Conservation (phyloP, 2,113 vertebrate species). For the Cygnus atratus region DNA sequence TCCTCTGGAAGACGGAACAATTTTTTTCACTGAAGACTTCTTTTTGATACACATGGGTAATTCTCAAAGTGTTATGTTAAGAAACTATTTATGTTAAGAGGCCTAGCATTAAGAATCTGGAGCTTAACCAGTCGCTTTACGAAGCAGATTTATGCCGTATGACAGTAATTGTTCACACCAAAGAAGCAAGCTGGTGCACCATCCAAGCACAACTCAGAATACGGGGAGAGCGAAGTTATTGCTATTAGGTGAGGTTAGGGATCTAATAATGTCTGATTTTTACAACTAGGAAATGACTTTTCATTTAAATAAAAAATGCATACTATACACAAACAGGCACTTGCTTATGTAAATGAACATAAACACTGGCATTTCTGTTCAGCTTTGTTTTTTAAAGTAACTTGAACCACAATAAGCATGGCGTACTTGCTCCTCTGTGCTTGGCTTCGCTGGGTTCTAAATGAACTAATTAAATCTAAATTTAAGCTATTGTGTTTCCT, state of each 20-base stretch:
- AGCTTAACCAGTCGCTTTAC: constrained; percentile 6
- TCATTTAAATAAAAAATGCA: neutral
- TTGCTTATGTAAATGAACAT: neutral
- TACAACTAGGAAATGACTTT: neutral
- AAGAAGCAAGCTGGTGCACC: neutral
- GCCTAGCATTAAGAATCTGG: neutral
- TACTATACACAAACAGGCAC: neutral
- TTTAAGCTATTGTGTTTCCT: neutral
- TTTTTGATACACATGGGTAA: constrained; percentile 50
- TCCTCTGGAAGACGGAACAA: constrained; percentile 8
- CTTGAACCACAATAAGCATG: neutral
- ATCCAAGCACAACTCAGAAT: neutral
- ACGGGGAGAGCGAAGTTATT: neutral
- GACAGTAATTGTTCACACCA: constrained; percentile 38
- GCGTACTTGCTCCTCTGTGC: neutral
- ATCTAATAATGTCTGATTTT: neutral
- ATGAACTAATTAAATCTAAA: neutral
- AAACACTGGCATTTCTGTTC: neutral
- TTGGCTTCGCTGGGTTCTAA: neutral
- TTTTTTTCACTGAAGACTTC: neutral
- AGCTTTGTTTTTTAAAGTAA: neutral
- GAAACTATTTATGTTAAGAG: constrained; percentile 49
- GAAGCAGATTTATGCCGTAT: constrained; percentile 37
- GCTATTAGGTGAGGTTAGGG: neutral
- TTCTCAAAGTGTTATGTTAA: constrained; percentile 33